These are phyloP conservation scores for Diaphora mendica DNA, from an alignment of 2,888 invertebrate species.

Conservation along the genomic window DNA sequence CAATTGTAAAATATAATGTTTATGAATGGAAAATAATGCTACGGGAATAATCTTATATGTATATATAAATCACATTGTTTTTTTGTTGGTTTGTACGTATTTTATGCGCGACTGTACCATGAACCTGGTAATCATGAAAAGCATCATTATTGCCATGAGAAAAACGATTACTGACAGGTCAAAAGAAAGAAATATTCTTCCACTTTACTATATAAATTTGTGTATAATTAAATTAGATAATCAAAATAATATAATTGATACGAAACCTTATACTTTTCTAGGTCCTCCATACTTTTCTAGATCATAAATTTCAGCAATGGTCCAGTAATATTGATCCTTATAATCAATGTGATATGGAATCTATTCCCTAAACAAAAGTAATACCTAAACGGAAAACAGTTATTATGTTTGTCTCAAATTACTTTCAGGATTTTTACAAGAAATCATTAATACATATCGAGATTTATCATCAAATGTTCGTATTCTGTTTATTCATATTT, in stretches of 20 bases:
- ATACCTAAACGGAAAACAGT: not conserved
- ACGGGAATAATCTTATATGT: not conserved
- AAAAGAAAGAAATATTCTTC: too few relatives aligned
- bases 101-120: not conserved
- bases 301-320: not conserved
- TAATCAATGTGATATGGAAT: not conserved
- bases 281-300: not conserved
- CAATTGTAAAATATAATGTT: not conserved
- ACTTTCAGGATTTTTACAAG: not conserved
- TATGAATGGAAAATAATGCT: not conserved
- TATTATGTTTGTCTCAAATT: not conserved
- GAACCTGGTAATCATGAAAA: not conserved
- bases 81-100: not conserved
- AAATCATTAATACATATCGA: not conserved
- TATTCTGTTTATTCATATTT: not conserved
- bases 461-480: not conserved
- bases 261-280: too few relatives aligned
- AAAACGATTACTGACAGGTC: too few relatives aligned
- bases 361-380: not conserved
- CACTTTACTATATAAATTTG: too few relatives aligned
- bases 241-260: not conserved
- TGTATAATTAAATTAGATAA: too few relatives aligned
- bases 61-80: not conserved
- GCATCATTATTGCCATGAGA: not conserved
- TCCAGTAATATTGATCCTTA: not conserved